phyloP scores from a whole-genome alignment of 1,140 invertebrate genomes.

The Drosophila azteca region DNA sequence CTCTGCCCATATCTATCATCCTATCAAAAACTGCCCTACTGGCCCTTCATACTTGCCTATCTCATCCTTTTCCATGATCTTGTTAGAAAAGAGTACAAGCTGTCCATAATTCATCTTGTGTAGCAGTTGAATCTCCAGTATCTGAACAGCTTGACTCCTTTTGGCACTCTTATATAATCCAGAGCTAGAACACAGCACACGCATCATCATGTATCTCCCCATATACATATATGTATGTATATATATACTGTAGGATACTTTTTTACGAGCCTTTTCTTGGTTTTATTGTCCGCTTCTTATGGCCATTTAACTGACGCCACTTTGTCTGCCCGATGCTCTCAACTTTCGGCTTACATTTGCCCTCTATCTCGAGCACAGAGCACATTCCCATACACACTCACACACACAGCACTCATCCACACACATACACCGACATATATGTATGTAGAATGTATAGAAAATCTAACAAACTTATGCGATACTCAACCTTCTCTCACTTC shows the following conservation, averaged over 20 bases:
- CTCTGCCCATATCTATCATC: too few relatives aligned
- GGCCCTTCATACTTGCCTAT: too few relatives aligned
- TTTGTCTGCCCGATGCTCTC: slow-evolving; percentile 57
- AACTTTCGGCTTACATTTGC: slow-evolving; percentile 52
- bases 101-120: slow-evolving; percentile 39
- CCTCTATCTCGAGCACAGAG: neutral
- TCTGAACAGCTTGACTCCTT: neutral
- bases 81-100: neutral
- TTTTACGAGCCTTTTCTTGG: slow-evolving; percentile 59
- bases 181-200: neutral
- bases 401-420: neutral
- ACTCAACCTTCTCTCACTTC: slow-evolving; percentile 57
- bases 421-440: slow-evolving; percentile 2
- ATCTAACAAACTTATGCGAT: slow-evolving; percentile 57
- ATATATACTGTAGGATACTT: too few relatives aligned
- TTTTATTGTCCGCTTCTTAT: slow-evolving; percentile 55
- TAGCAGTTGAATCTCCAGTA: slow-evolving; percentile 23
- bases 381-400: neutral
- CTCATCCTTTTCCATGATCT: neutral
- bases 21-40: too few relatives aligned
- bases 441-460: slow-evolving; percentile 37
- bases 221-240: slow-evolving; percentile 10
- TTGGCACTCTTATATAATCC: slow-evolving; percentile 43
- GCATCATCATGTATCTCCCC: slow-evolving; percentile 28
- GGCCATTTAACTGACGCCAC: slow-evolving; percentile 73